Evolutionary conservation across 2,888 invertebrate species (phyloP), one percentile per base, ranked within the genome.

Genomic region (Polia nebulosa): DNA sequence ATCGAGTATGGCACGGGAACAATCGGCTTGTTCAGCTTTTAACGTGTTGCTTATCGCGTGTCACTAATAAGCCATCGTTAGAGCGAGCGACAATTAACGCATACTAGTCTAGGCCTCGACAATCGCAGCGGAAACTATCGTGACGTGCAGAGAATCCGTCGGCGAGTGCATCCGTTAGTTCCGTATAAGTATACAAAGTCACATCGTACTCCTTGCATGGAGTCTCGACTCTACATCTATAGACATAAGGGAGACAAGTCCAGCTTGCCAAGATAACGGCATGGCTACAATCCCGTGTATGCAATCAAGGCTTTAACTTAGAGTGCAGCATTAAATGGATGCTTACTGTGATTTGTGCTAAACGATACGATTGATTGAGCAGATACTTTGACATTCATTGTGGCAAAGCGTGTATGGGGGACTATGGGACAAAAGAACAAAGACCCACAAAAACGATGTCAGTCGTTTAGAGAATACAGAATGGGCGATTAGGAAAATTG

Each of bases 81-180:
- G 80, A 84, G 76, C 39, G 63, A 64, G 49, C 73, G 85, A 88
- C 88, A 92, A 92, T 93, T 92, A 93, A 85, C 88, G 84, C 88
- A 89, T 88, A 88, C 87, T 88, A 85, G 86, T 77, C 86, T 85
- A 89, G 85, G 84, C 87, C 86, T 89, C 86, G 82, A 88, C 89
- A 89, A 89, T 78, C 87, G 86, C 87, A 91, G 89, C 93, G 95
- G 95, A 95, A 94, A 91, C 88, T 86, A 89, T 87, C 84, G 87
- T 89, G 91, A 91, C 91, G 91, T 88, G 90, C 81, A 80, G 80
- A 86, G 93, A 91, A 93, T 92, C 89, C 86, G 85, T 85, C 81
- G 87, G 85, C 78, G 76, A 84, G 80, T 90, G 91, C 91, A 93
- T 93, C 94, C 93, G 93, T 90, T 93, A 91, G 88, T 92, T 93